Evolutionary conservation across 1,140 invertebrate species (phyloP).

Genomic region (Drosophila burlai): DNA sequence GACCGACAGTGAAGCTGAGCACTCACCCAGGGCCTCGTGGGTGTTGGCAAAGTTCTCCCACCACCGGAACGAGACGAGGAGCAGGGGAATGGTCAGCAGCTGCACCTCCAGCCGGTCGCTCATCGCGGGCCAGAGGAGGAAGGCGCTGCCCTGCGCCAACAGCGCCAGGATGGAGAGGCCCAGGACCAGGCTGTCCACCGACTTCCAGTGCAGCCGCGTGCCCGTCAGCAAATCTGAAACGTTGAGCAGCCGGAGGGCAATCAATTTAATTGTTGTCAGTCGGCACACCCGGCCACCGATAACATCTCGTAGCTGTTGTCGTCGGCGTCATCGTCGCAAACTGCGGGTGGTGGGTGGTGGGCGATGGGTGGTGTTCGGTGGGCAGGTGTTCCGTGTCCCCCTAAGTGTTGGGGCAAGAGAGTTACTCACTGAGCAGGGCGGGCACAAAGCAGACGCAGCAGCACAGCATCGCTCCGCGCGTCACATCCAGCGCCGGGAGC

Average conservation of each 20-base stretch:
- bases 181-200: conserved; percentile 49
- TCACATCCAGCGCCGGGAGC: conserved; percentile 94
- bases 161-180: conserved; percentile 86
- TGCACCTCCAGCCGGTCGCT: conserved; percentile 86
- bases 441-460: conserved; percentile 97
- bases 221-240: conserved; percentile 66
- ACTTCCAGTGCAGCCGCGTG: conserved; percentile 67
- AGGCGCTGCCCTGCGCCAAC: conserved; percentile 87
- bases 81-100: conserved; percentile 88
- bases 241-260: conserved; percentile 56
- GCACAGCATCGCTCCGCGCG: conserved; percentile 96
- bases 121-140: conserved; percentile 89
- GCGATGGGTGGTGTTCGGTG: neutral
- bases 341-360: too few species aligned
- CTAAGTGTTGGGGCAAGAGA: neutral
- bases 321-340: neutral
- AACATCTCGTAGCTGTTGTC: conserved; percentile 43
- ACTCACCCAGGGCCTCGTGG: conserved; percentile 84
- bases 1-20: neutral
- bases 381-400: conserved; percentile 6
- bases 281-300: conserved; percentile 44
- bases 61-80: conserved; percentile 92
- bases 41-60: conserved; percentile 92
- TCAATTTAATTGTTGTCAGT: conserved; percentile 80
- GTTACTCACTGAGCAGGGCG: conserved; percentile 86